These are phyloP conservation scores for Oreochromis aureus DNA, from an alignment of 2,113 vertebrate genomes.

Conservation along the genomic window DNA sequence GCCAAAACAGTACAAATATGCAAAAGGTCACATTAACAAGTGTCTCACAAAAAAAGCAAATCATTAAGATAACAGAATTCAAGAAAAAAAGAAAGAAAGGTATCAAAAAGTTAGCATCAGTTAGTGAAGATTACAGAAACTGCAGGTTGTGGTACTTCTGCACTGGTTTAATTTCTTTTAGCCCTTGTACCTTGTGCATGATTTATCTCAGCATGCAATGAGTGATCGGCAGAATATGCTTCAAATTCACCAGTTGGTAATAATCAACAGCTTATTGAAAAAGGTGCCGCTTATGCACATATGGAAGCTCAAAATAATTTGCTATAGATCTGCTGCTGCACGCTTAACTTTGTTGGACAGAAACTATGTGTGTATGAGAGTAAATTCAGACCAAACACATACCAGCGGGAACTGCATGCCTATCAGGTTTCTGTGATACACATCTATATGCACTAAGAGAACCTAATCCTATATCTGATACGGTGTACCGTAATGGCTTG, in stretches of 20 bases:
- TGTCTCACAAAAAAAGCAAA: neutral
- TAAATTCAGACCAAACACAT: conserved; percentile 2
- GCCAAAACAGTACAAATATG: neutral
- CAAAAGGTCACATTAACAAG: neutral
- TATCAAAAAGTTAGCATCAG: neutral
- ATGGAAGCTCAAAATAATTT: neutral
- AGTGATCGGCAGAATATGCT: neutral
- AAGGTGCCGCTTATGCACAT: neutral
- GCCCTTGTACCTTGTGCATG: neutral
- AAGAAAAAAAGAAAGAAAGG: neutral
- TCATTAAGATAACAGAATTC: neutral
- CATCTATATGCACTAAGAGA: conserved; percentile 36
- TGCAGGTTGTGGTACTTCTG: neutral
- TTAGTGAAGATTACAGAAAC: neutral
- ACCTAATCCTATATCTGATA: conserved; percentile 49
- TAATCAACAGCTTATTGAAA: neutral
- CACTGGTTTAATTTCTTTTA: neutral
- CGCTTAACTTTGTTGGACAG: neutral
- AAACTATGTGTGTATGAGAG: neutral
- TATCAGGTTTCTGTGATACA: conserved; percentile 43
- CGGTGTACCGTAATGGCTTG: conserved; percentile 1
- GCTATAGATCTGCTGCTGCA: neutral
- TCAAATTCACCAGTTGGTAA: neutral
- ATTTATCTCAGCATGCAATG: neutral
- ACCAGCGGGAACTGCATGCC: neutral